Percentiles rank a stretch among this genome's conserved stretches.
Conservation (phyloP, 1,140 invertebrate genomes). For the Macrobrachium nipponense region DNA sequence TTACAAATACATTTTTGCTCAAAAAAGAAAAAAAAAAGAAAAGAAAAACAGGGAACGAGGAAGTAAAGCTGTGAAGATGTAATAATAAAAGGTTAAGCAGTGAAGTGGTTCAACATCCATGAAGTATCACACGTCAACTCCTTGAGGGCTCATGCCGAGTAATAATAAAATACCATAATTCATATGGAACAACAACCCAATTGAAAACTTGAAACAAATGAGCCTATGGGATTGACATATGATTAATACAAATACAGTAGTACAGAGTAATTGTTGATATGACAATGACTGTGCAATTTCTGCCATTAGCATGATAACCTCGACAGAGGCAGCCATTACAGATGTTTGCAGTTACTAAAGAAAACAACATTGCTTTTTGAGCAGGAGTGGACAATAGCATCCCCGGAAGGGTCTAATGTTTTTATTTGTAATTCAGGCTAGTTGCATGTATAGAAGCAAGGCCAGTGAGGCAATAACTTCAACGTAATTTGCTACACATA, state of each 20-base stretch:
- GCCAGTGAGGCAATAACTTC: too few species aligned
- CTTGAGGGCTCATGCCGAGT: constrained; percentile 18
- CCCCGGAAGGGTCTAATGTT: neutral
- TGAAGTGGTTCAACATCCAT: too few species aligned
- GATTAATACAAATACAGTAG: constrained; percentile 32
- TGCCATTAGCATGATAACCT: constrained; percentile 22
- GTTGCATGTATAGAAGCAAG: too few species aligned
- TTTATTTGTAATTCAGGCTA: neutral
- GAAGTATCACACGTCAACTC: constrained; percentile 30
- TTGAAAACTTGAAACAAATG: constrained; percentile 28
- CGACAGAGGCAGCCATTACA: neutral
- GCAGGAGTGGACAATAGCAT: too few species aligned
- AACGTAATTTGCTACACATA: too few species aligned
- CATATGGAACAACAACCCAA: constrained; percentile 8
- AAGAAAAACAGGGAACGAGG: too few species aligned
- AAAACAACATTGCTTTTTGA: neutral
- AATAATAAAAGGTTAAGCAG: too few species aligned
- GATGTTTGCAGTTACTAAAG: constrained; percentile 5
- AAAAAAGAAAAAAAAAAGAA: too few species aligned
- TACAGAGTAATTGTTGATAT: constrained; percentile 26
- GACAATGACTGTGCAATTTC: constrained; percentile 21
- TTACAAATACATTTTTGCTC: too few species aligned
- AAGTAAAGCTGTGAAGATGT: too few species aligned
- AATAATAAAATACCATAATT: constrained; percentile 9
- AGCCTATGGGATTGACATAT: constrained; percentile 39